phyloP scores from a whole-genome alignment of 2,113 vertebrate genomes.

The Pycnonotus jocosus region DNA sequence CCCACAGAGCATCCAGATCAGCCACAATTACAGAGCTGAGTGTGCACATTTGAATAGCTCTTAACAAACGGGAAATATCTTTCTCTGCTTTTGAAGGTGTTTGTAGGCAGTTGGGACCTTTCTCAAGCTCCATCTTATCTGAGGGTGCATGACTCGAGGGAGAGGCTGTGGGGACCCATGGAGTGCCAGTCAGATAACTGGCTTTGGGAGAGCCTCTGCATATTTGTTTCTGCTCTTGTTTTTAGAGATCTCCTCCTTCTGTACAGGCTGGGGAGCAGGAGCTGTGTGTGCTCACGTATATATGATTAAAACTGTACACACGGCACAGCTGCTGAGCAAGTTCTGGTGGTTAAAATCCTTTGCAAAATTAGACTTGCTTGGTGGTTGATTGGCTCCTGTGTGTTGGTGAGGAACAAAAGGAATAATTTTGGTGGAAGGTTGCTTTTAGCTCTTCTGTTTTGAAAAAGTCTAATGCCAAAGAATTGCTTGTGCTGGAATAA shows the following conservation, averaged over 20 bases:
- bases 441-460: not conserved
- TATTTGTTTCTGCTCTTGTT: not conserved
- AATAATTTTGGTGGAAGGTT: not conserved
- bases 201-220: not conserved
- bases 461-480: not conserved
- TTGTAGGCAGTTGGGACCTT: not conserved
- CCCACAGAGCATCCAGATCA: not conserved
- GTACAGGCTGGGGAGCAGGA: fast-evolving
- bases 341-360: not conserved
- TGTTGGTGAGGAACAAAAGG: not conserved
- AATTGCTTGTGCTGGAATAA: not conserved
- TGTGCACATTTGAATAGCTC: not conserved
- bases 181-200: not conserved
- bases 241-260: not conserved
- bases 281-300: fast-evolving
- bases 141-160: fast-evolving
- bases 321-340: not conserved
- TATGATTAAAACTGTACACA: not conserved
- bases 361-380: not conserved
- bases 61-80: not conserved
- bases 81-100: not conserved
- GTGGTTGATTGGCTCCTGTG: not conserved
- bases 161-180: not conserved
- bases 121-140: not conserved
- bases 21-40: not conserved